Conservation (phyloP, 2,797 vertebrate species). For the Onychomys arenicola region DNA sequence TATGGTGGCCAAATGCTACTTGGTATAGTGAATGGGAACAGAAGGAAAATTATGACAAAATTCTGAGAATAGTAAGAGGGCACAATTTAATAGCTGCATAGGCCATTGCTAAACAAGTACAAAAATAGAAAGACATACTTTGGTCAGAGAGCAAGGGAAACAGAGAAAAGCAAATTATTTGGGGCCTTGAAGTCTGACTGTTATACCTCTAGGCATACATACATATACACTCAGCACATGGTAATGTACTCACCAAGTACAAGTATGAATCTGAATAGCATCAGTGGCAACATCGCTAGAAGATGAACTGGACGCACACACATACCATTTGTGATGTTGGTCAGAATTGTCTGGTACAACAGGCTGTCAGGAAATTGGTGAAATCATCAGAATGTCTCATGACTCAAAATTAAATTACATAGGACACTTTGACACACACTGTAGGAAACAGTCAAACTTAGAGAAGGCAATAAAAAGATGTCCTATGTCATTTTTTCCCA, state of each 20-base stretch:
- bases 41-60: constrained; percentile 46
- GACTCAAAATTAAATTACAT: constrained; percentile 76
- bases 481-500: constrained; percentile 8
- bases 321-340: background rate
- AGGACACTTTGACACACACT: constrained; percentile 57
- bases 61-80: constrained; percentile 11
- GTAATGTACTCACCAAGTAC: background rate
- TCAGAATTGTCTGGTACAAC: background rate
- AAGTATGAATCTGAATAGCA: background rate
- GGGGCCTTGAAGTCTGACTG: background rate
- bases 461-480: constrained; percentile 49
- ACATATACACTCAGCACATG: background rate
- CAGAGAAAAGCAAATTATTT: background rate
- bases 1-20: constrained; percentile 35
- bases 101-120: background rate
- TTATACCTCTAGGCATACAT: background rate
- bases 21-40: constrained; percentile 41
- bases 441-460: constrained; percentile 55
- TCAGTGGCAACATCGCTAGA: background rate
- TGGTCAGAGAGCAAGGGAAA: constrained; percentile 24
- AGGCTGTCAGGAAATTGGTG: constrained; percentile 5
- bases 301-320: background rate
- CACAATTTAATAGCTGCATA: constrained; percentile 42
- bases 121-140: constrained; percentile 23
- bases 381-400: constrained; percentile 62